phyloP scores from a whole-genome alignment of 2,797 vertebrate species.

The Mus minutoides region DNA sequence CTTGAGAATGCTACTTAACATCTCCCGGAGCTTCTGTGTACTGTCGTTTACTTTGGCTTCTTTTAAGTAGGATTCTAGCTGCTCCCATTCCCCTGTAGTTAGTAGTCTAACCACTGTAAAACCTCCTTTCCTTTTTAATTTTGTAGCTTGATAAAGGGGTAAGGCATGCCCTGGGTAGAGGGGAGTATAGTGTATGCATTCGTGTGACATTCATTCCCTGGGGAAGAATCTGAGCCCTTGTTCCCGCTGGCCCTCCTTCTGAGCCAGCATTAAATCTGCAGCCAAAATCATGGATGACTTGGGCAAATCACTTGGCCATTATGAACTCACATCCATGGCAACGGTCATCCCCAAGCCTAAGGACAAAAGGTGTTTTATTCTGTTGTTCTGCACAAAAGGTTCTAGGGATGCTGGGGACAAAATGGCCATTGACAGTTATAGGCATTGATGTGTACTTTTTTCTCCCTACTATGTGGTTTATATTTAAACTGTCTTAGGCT shows the following conservation, averaged over 20 bases:
- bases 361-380: constrained; percentile 94
- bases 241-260: constrained; percentile 85
- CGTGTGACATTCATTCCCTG: constrained; percentile 81
- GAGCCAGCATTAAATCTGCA: constrained; percentile 89
- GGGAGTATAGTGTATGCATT: constrained; percentile 68
- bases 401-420: constrained; percentile 89
- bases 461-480: constrained; percentile 80
- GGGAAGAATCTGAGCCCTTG: constrained; percentile 88
- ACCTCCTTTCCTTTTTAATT: constrained; percentile 78
- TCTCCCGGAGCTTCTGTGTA: neutral
- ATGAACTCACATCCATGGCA: constrained; percentile 93
- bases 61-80: constrained; percentile 46
- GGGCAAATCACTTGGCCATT: constrained; percentile 92
- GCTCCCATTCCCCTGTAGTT: constrained; percentile 76
- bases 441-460: constrained; percentile 85
- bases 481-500: constrained; percentile 79
- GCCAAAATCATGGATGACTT: constrained; percentile 90
- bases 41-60: neutral
- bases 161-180: neutral
- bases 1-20: neutral
- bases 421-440: constrained; percentile 88
- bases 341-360: constrained; percentile 90
- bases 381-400: constrained; percentile 92
- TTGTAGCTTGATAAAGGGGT: constrained; percentile 69
- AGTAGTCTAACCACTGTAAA: constrained; percentile 73